Evolutionary conservation across 2,113 vertebrate genomes (phyloP).

Genomic region (Vidua macroura): DNA sequence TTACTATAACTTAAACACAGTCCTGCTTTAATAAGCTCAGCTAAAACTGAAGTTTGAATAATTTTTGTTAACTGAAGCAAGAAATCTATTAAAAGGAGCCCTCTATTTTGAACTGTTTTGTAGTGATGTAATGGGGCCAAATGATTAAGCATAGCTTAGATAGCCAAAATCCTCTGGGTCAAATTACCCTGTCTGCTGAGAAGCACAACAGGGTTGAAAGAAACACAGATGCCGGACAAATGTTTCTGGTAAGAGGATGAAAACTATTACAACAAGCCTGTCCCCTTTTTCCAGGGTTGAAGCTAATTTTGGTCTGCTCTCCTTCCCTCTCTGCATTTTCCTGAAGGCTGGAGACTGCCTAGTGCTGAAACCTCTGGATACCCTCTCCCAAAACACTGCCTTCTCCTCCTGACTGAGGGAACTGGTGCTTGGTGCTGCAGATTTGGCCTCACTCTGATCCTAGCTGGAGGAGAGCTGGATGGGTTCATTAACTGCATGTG

Average conservation of each 20-base stretch:
- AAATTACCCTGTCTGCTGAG: conserved; percentile 39
- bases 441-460: not conserved
- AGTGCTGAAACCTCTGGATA: not conserved
- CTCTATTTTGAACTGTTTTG: conserved; percentile 19
- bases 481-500: not conserved
- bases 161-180: conserved; percentile 42
- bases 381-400: not conserved
- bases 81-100: conserved; percentile 24
- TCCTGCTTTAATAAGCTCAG: conserved; percentile 24
- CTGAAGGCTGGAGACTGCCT: not conserved
- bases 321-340: not conserved
- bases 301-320: not conserved
- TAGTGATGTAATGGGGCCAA: conserved; percentile 19
- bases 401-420: not conserved
- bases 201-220: conserved; percentile 8
- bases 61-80: conserved; percentile 41
- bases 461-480: not conserved
- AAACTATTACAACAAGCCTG: not conserved
- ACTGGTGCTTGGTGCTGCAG: not conserved
- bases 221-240: not conserved
- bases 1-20: conserved; percentile 51
- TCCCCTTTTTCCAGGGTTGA: not conserved
- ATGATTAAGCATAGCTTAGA: conserved; percentile 28
- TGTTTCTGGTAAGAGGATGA: not conserved
- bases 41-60: conserved; percentile 37